Base-by-base conservation (phyloP, 1,140 invertebrate genomes). In the Idris sp. region DNA sequence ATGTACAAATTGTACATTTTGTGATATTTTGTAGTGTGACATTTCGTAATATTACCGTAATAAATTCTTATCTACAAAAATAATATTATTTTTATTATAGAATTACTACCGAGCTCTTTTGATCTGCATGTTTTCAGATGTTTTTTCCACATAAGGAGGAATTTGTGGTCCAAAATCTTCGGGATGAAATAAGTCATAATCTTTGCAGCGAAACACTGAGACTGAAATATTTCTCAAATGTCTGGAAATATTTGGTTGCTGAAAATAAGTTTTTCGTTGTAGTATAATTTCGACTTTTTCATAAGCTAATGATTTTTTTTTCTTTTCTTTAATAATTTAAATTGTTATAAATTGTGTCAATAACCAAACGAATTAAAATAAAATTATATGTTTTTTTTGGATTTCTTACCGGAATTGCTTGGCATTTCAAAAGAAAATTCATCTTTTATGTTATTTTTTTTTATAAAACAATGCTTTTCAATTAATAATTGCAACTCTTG, bases 101-200 rank as follows among this genome's bases (percentile, higher is more conserved):
- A 41, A 26, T 44, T 35, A 28, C 67, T 82, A 89, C 89, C 89
- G 81, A 16, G 89, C 88, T 81, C 80, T 83, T 82, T 90, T 90
- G 5, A 84, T 65, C 19, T 82, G 73, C 13, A 80, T 19, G 53
- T 78, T 79, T 80, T 90, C 90, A 5, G 35, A 41, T 1, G 5
- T 43, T 84, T 82, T 67, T 81, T 88, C 85, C 18, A 84, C 69
- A 54, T 89, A 90, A 1, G 73, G 79, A 14, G 89, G 89, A 46
- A 90, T 89, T 11, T 11, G 53, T 11, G 84, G 81, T 74, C 85
- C 84, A n/a, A 48, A 62, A 56, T 76, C 40, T 16, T 82, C 48
- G 14, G 81, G 79, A 78, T 86, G 77, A 78, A 80, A 19, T n/a
- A 87, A 35, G 30, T 81, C 62, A 40, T 74, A 54, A 31, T 44